Conservation (phyloP, 2,113 vertebrate species). For the Odocoileus virginianus region DNA sequence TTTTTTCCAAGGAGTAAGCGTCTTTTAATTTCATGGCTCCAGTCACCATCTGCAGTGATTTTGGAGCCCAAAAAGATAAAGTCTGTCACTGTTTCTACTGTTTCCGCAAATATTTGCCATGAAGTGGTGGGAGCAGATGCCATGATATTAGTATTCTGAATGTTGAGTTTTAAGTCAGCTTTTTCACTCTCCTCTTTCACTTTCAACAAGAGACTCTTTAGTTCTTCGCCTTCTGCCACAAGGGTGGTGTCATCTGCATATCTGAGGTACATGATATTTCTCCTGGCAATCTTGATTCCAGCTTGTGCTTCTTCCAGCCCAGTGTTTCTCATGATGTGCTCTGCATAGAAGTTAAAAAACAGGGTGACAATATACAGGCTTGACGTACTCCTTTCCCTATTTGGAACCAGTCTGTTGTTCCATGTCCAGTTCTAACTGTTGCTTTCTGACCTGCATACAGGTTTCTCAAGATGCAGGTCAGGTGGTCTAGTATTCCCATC, state of each 20-base stretch:
- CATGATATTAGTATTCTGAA: background rate
- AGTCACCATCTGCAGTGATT: background rate
- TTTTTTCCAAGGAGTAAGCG: background rate
- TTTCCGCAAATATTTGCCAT: background rate
- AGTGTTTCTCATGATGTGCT: background rate
- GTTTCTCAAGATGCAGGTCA: background rate
- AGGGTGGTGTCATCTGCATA: background rate
- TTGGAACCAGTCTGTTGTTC: background rate
- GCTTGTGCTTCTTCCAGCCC: background rate
- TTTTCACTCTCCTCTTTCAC: background rate
- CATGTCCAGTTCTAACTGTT: background rate
- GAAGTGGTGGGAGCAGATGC: background rate
- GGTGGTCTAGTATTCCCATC: background rate
- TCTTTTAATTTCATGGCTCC: background rate
- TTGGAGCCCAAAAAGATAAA: background rate
- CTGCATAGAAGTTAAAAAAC: background rate
- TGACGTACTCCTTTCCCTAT: background rate
- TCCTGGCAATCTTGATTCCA: background rate
- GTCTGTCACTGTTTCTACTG: background rate
- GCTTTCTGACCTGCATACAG: background rate
- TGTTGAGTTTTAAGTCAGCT: background rate
- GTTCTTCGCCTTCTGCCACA: background rate
- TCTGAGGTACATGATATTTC: background rate
- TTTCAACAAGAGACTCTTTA: background rate
- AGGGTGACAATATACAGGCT: background rate